Evolutionary conservation across 2,888 invertebrate species (phyloP), one percentile per base, ranked within the genome.

Genomic region (Megaustenia siamemsis): DNA sequence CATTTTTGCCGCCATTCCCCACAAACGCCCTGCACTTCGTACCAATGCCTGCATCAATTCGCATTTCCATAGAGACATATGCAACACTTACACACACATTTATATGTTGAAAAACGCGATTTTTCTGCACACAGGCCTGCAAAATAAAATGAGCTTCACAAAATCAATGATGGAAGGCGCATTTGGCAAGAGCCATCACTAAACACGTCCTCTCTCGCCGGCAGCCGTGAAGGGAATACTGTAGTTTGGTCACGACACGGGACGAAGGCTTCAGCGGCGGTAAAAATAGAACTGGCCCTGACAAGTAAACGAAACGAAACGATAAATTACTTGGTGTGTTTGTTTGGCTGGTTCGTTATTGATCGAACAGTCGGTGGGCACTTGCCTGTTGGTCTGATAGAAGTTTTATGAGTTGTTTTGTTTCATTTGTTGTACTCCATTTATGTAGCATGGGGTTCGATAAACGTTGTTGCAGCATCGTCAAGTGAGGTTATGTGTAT

Each of bases 1-100:
- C 82, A 69, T 82, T 82, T 82, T 82, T 82, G 18, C 82, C 82
- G 82, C 82, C 82, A 82, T 73, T 82, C 73, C 82, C 60, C 73
- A 73, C 40, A 60, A 73, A 82, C 49, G 82, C 73, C 56, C 43
- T 60, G 73, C 60, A 73, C 73, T 71, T 53, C 56, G 79, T 45
- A 21, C 8, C 63, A 45, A 63, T 45, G 63, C 28, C 63, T 43
- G 32, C 12, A 43, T 43, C 15, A 21, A n/a, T 38, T 12, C 28
- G 60, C 56, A 28, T 43, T 66, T 69, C 45, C 49, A 18, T 8
- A 15, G 35, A 4, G 35, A 69, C 28, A 69, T 53, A 38, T 38
- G 43, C 69, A 69, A 35, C 32, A 78, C 78, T 78, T 63, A 78
- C 63, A 63, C 43, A 78, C n/a, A 12, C n/a, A 78, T 66, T 15